Evolutionary conservation across 2,797 vertebrate genomes (phyloP), one percentile per base, ranked within the genome.

Genomic region (Orientallactaga sibirica): DNA sequence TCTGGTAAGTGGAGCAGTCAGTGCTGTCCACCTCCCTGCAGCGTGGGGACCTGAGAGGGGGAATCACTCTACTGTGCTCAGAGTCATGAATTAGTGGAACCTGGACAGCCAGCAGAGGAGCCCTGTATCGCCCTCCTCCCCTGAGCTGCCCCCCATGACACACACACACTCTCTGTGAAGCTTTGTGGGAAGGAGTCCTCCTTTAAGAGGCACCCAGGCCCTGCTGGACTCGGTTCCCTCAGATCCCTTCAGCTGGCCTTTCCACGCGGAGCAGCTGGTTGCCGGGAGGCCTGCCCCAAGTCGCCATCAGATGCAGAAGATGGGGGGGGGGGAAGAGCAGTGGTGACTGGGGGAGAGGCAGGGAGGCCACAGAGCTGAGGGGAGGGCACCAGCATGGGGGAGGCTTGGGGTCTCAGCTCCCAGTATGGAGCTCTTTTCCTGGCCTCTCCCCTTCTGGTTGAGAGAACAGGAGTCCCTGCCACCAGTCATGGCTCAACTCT

Each of bases 1-100:
- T 97, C 92, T 97, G 90, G 96, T 94, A 94, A 97, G 97, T 97
- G 96, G 96, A 96, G 86, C 93, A 62, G 73, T 76, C 62, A 88
- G 96, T 88, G 52, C 95, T 96, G 94, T 96, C 96, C 85, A 5
- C 88, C 97, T 97, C 16, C 1, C 90, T 7, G 90, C 61, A 33
- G 43, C 92, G 33, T 88, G 58, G 9, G 20, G 70, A 7, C 84
- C 27, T 62, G 24, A 24, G 25, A 24, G 4, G 27, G 25, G 83
- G 48, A 33, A 11, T 12, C 33, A 25, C 62, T 64, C 22, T 64
- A 64, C 62, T 24, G 62, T 24, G 62, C 62, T 52, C 37, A 19
- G n/a, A 12, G 68, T 61, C 29, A 33, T 73, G 9, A 61, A 58
- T 37, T 16, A 41, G 15, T 73, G 5, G 52, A 73, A 61, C 68